A percentile compares a stretch with the other conserved stretches of the same genome.
These are phyloP conservation scores for Tauraco hartlaubi DNA, from an alignment of 2,797 vertebrate species.

Conservation along the genomic window DNA sequence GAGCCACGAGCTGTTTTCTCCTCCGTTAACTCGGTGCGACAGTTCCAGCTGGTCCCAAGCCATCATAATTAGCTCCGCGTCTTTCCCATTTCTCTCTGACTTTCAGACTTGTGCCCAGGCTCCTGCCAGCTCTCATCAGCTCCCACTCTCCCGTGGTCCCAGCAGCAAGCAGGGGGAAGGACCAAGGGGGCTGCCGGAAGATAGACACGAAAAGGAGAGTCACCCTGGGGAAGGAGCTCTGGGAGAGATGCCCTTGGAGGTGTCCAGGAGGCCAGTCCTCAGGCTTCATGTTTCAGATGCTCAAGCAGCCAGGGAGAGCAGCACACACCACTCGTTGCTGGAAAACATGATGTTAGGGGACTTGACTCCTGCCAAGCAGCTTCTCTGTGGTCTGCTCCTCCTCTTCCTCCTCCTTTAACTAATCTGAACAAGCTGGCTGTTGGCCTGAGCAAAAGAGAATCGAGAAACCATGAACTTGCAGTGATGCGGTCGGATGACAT, in stretches of 20 bases:
- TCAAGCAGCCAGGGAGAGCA: neutral
- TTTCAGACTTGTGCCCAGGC: neutral
- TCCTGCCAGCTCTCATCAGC: conserved; percentile 1
- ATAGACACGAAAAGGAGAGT: neutral
- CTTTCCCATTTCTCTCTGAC: neutral
- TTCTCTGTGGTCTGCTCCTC: neutral
- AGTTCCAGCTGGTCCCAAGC: conserved; percentile 70
- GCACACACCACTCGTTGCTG: rapidly evolving
- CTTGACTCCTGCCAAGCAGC: neutral
- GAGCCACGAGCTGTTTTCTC: conserved; percentile 72
- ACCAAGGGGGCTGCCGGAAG: neutral
- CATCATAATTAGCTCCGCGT: neutral
- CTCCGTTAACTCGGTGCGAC: conserved; percentile 53
- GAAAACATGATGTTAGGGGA: neutral
- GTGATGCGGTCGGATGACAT: neutral
- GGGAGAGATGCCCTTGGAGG: neutral
- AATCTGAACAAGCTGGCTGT: neutral
- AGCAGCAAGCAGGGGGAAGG: neutral
- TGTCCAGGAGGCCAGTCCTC: neutral
- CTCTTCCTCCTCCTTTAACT: neutral
- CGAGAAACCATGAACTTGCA: neutral
- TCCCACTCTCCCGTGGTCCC: neutral
- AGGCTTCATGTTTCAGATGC: neutral
- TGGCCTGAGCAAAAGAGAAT: neutral
- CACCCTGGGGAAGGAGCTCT: neutral